Evolutionary conservation across 2,797 vertebrate species (phyloP), one percentile per base, ranked within the genome.

Genomic region (Okamejei kenojei): DNA sequence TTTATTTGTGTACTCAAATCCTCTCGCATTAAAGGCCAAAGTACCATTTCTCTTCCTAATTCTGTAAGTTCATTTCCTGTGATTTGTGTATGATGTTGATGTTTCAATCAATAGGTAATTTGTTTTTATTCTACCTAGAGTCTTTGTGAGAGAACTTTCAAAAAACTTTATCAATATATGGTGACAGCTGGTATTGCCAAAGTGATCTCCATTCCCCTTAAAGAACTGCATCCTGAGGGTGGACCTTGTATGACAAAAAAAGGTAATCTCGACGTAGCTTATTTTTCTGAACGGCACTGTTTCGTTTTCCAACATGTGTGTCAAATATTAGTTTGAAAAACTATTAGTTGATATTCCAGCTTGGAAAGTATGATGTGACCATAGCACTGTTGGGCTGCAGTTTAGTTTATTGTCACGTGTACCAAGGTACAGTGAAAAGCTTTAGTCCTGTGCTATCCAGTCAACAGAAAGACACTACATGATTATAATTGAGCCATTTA

Each of bases 121-220:
- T 84, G 2, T 93, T 93, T 65, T 94, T 5, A 54, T 94, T 80
- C 93, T 93, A 93, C 76, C 11, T 94, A 99, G 98, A 96, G 96
- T 1, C 95, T 99, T 91, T 95, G 95, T 32, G 98, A 98, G 1
- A 93, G 94, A 93, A 96, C 96, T 0, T 98, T 98, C 80, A 98
- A 97, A 94, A 97, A 97, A 7, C 95, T 98, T 0, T 97, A 97
- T 94, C 97, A 97, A 73, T 97, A 98, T 94, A 98, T 99, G 98
- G 95, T 96, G 94, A 95, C 96, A 0, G 96, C 97, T n/a, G 98
- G 98, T 93, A 93, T 98, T 93, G 96, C 97, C 6, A 97, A 98
- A 93, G 95, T 97, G 0, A 86, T 97, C 45, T 96, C 96, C 32
- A 84, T 95, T 11, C 98, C 98, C 0, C 94, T 99, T 93, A 97